phyloP scores from a whole-genome alignment of 2,797 vertebrate genomes.

The Syncerus caffer region DNA sequence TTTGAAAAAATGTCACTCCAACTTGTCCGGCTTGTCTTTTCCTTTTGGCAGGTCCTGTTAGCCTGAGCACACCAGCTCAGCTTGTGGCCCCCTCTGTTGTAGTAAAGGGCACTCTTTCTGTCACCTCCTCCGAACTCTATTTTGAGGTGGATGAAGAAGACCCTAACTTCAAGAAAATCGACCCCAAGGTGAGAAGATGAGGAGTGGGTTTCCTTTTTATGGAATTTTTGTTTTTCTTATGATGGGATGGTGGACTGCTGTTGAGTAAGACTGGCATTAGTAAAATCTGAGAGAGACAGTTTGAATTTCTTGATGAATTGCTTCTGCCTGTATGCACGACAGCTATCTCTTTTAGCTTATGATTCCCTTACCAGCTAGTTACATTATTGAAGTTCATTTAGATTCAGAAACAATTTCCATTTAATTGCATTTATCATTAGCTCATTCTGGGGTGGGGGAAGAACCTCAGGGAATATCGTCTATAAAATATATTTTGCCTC shows the following conservation, averaged over 20 bases:
- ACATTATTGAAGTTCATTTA: conserved; percentile 69
- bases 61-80: conserved; percentile 93
- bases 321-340: conserved; percentile 7
- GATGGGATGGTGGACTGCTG: conserved; percentile 40
- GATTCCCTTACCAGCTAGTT: conserved; percentile 46
- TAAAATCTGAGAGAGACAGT: conserved; percentile 14
- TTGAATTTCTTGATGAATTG: conserved; percentile 49
- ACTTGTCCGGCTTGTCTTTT: conserved; percentile 31
- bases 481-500: conserved; percentile 79
- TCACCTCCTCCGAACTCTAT: conserved; percentile 96
- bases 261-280: not conserved
- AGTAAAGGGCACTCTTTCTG: conserved; percentile 93
- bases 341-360: conserved; percentile 63
- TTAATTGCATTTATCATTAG: conserved; percentile 81
- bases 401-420: conserved; percentile 69
- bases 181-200: conserved; percentile 94
- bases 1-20: conserved; percentile 41
- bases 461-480: conserved; percentile 68
- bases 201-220: not conserved
- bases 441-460: conserved; percentile 30
- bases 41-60: conserved; percentile 91
- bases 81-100: conserved; percentile 93
- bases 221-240: not conserved
- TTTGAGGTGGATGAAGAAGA: conserved; percentile 99
- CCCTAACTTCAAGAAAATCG: conserved; percentile 93